These are phyloP conservation scores for Phoenoteleia sp. DNA, from an alignment of 2,888 invertebrate genomes.

Conservation along the genomic window DNA sequence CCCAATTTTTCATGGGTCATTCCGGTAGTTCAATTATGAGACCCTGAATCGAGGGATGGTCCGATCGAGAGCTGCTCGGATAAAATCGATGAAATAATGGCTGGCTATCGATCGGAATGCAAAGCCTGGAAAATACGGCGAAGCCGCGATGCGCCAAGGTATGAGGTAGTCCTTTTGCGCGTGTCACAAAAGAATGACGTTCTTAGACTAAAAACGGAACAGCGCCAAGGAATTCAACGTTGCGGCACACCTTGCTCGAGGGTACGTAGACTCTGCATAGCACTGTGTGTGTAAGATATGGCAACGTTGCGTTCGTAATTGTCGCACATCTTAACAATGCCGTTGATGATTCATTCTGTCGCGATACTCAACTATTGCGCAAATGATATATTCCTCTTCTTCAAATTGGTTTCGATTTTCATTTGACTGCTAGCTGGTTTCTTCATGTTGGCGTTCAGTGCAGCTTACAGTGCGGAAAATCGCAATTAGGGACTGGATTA, in stretches of 20 bases:
- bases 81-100: slow-evolving; percentile 66
- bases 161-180: slow-evolving; percentile 78
- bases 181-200: slow-evolving; percentile 83
- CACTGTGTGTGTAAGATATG: slow-evolving; percentile 82
- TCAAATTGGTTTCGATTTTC: slow-evolving; percentile 5
- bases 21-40: slow-evolving; percentile 61
- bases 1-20: slow-evolving; percentile 53
- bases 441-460: too few relatives aligned
- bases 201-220: slow-evolving; percentile 85
- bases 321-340: slow-evolving; percentile 83
- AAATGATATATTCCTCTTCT: slow-evolving; percentile 80
- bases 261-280: slow-evolving; percentile 62
- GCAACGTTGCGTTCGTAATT: slow-evolving; percentile 83
- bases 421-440: not conserved
- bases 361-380: slow-evolving; percentile 68
- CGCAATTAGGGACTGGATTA: too few relatives aligned
- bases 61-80: slow-evolving; percentile 33
- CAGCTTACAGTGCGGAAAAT: too few relatives aligned
- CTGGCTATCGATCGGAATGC: slow-evolving; percentile 63
- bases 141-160: slow-evolving; percentile 50
- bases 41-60: slow-evolving; percentile 19
- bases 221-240: slow-evolving; percentile 84
- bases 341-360: slow-evolving; percentile 79
- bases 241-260: slow-evolving; percentile 82
- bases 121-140: slow-evolving; percentile 60